A percentile compares a stretch with the other conserved stretches of the same genome.
Conservation (phyloP, 2,797 vertebrate genomes). For the Huso huso region DNA sequence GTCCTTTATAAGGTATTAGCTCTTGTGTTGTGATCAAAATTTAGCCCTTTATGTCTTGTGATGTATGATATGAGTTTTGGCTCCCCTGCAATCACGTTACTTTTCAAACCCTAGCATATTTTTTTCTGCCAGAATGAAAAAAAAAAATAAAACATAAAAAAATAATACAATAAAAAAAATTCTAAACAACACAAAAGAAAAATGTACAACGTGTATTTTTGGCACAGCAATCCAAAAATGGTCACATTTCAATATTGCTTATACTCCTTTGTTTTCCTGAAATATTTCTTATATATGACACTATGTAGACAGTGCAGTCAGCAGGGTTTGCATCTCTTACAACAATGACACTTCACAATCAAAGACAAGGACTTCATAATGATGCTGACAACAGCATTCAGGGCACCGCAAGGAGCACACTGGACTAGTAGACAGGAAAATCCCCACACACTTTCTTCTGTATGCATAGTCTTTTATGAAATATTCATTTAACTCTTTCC, state of each 20-base stretch:
- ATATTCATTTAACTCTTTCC: not conserved
- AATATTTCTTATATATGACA: not conserved
- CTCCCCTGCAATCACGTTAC: no score
- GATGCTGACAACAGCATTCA: no score
- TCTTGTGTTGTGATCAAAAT: no score
- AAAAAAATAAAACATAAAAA: not conserved
- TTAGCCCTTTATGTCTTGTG: no score
- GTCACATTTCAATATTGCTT: not conserved
- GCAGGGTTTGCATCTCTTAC: not conserved
- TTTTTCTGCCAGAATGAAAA: not conserved
- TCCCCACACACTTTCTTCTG: not conserved
- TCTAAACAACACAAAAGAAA: no score
- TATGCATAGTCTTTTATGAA: not conserved
- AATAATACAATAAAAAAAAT: slow-evolving; percentile 5
- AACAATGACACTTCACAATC: not conserved
- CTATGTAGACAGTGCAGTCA: not conserved
- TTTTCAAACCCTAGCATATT: no score
- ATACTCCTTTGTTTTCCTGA: slow-evolving; percentile 10
- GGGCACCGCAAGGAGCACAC: not conserved
- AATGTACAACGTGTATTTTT: slow-evolving; percentile 14
- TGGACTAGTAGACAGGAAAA: not conserved
- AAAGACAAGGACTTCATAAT: not conserved
- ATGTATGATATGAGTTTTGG: no score
- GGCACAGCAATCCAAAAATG: slow-evolving; percentile 29
- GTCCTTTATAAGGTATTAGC: no score